Evolutionary conservation across 2,888 invertebrate genomes (phyloP).

Genomic region (Cephus spinipes): DNA sequence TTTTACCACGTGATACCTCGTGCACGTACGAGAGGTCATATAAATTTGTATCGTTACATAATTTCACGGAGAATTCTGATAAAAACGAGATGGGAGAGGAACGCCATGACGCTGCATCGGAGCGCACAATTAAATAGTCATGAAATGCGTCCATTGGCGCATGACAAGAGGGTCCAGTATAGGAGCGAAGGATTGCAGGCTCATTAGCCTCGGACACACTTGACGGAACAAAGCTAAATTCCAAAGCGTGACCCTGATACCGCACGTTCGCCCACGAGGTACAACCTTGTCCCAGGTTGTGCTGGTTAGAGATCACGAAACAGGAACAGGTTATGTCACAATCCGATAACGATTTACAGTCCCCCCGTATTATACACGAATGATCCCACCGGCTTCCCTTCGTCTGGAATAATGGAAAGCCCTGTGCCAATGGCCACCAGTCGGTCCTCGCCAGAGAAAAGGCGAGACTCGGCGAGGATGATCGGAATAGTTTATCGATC

Average conservation of each 20-base stretch:
- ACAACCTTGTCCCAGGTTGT: neutral
- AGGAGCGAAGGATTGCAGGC: slow-evolving; percentile 25
- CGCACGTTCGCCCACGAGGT: neutral
- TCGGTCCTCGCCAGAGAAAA: neutral
- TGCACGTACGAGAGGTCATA: neutral
- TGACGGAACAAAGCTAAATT: slow-evolving; percentile 49
- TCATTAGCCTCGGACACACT: slow-evolving; percentile 41
- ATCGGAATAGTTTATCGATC: neutral
- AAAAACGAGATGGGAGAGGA: neutral
- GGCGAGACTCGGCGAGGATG: neutral
- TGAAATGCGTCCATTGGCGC: slow-evolving; percentile 35
- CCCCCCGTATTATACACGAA: neutral
- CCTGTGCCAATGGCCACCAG: neutral
- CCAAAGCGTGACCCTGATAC: neutral
- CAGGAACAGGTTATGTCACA: neutral
- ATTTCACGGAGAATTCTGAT: neutral
- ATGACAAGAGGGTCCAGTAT: slow-evolving; percentile 18
- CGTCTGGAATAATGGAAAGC: neutral
- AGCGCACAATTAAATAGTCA: slow-evolving; percentile 35
- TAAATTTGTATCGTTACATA: neutral
- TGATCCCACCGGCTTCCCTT: neutral
- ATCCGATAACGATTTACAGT: neutral
- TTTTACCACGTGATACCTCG: neutral
- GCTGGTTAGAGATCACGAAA: neutral
- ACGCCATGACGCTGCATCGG: neutral